Evolutionary conservation across 2,797 vertebrate genomes (phyloP), one percentile per base, ranked within the genome.

Genomic region (Esox masquinongy): DNA sequence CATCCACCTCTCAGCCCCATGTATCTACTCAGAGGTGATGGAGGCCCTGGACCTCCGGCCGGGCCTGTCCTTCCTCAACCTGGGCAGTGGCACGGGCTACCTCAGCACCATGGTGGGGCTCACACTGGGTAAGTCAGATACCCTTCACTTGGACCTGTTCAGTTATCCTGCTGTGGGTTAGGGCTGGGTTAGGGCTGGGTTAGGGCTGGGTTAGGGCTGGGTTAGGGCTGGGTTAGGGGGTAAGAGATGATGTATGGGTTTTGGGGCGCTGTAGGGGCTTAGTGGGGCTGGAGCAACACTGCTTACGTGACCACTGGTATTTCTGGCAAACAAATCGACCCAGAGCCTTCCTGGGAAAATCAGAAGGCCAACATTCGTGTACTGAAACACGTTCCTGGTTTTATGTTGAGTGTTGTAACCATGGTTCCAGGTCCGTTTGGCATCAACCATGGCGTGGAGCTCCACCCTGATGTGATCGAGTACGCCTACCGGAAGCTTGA

Each of bases 21-120:
- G 97, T 74, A 98, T 99, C 92, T 99, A 98, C 92, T 99, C 98
- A 0, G 98, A 99, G 85, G 97, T 99, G 88, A 99, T 99, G 98
- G 98, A 99, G 88, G 97, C 98, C 26, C 82, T 99, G 90, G 96
- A 99, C 73, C 92, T 99, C 49, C 96, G 96, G n/a, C 97, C 96
- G 0, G 96, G 97, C 15, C 93, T 99, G 75, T 98, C 97, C 0
- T 99, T 99, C 88, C 93, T 99, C 79, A 99, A 99, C 85, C 92
- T 99, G 43, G 97, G 97, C 90, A 98, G 97, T 43, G 98, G 98
- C 75, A 99, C 97, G 0, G 98, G 98, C 43, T 99, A 99, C 86
- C 94, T 99, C 76, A 99, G 97, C 91, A 98, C 97, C 76, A 98
- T 99, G 98, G 97, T 98, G 72, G 98, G 98, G 72, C 97, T 99